Evolutionary conservation across 2,797 vertebrate genomes (phyloP).

Genomic region (Pempheris klunzingeri): DNA sequence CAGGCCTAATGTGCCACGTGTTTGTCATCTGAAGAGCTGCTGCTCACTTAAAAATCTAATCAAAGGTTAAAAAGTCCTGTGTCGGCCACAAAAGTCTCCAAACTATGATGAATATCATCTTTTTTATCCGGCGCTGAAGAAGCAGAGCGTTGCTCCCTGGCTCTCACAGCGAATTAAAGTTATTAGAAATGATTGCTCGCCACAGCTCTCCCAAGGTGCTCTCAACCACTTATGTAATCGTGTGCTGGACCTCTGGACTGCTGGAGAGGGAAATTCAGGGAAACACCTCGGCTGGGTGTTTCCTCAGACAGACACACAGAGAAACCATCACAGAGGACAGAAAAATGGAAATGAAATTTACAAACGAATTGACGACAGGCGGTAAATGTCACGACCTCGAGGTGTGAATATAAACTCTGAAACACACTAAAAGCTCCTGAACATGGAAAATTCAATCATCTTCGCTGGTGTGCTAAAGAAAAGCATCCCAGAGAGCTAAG

Average conservation of each 20-base stretch:
- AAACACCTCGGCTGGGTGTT: slow-evolving; percentile 38
- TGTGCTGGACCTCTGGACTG: slow-evolving; percentile 28
- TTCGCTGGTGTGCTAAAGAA: neutral
- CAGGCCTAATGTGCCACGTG: no score
- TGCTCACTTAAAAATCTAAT: no score
- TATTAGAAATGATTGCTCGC: slow-evolving; percentile 53
- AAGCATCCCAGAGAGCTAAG: no score
- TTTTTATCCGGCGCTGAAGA: no score
- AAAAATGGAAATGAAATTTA: slow-evolving; percentile 14
- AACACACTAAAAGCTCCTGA: slow-evolving; percentile 2
- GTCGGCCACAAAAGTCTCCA: neutral
- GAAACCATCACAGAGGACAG: slow-evolving; percentile 28
- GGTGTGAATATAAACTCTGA: slow-evolving; percentile 20
- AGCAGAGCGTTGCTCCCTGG: no score
- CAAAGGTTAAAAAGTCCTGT: no score
- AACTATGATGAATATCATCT: no score
- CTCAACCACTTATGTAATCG: slow-evolving; percentile 42
- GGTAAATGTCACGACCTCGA: slow-evolving; percentile 5
- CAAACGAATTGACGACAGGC: slow-evolving; percentile 13
- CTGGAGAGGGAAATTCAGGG: slow-evolving; percentile 25
- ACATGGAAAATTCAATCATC: slow-evolving; percentile 35
- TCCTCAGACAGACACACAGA: slow-evolving; percentile 39
- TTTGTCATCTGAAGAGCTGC: no score
- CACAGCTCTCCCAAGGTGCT: slow-evolving; percentile 40
- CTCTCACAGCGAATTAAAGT: slow-evolving; percentile 43